Conservation (phyloP, 1,140 invertebrate species). For the Drosophila insularis region DNA sequence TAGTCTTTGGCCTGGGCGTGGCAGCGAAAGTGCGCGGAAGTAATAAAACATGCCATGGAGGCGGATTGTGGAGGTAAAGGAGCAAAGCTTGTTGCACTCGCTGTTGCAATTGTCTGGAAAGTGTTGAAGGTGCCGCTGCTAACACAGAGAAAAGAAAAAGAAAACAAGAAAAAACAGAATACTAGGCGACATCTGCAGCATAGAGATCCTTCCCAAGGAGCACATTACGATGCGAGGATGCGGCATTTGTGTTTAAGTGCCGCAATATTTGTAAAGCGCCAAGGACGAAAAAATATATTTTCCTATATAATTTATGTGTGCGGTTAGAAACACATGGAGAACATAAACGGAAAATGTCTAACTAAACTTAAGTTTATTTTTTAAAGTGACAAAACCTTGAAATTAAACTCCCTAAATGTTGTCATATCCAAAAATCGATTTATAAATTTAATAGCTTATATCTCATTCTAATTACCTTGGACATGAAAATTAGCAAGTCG, state of each 20-base stretch:
- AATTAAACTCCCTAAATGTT: no score
- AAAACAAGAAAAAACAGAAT: slow-evolving; percentile 11
- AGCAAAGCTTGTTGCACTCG: slow-evolving; percentile 64
- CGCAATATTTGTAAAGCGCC: slow-evolving; percentile 69
- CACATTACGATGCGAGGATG: slow-evolving; percentile 47
- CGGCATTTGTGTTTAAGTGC: slow-evolving; percentile 74
- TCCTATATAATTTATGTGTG: slow-evolving; percentile 54
- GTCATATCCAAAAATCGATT: neutral
- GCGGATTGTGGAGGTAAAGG: slow-evolving; percentile 9
- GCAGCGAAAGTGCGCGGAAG: slow-evolving; percentile 76
- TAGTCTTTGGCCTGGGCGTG: slow-evolving; percentile 32
- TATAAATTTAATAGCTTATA: neutral
- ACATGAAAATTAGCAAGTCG: neutral
- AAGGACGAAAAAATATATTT: slow-evolving; percentile 47
- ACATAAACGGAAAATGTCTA: slow-evolving; percentile 10
- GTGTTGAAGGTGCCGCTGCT: slow-evolving; percentile 46
- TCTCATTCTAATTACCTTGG: slow-evolving; percentile 4
- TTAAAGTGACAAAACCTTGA: neutral
- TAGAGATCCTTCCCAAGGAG: slow-evolving; percentile 16
- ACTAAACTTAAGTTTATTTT: neutral
- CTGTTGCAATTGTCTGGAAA: slow-evolving; percentile 70
- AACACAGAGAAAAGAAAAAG: neutral
- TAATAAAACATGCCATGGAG: slow-evolving; percentile 68
- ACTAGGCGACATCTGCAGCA: slow-evolving; percentile 13
- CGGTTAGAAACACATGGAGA: slow-evolving; percentile 45